Evolutionary conservation across 1,140 invertebrate species (phyloP).

Genomic region (Harpegnathos saltator): DNA sequence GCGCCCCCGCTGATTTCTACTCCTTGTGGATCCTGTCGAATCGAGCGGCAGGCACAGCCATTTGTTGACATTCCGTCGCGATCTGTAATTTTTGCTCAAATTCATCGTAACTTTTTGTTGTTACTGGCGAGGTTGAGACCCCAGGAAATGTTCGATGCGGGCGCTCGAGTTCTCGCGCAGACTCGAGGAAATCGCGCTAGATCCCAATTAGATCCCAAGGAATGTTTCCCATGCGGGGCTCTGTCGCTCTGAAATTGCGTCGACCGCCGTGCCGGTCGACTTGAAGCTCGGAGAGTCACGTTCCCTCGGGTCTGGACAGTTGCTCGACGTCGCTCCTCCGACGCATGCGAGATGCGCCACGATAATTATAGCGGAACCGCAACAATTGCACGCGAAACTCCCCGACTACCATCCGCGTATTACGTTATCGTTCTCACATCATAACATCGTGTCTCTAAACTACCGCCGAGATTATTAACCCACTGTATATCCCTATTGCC

Average conservation of each 20-base stretch:
- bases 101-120: too few species aligned
- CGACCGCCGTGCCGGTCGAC: neutral
- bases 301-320: neutral
- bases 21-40: too few species aligned
- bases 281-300: conserved; percentile 6
- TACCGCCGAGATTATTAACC: conserved; percentile 34
- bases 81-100: too few species aligned
- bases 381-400: neutral
- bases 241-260: too few species aligned
- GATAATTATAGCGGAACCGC: neutral
- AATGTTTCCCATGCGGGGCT: too few species aligned
- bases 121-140: too few species aligned
- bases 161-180: too few species aligned
- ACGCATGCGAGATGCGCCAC: neutral
- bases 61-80: too few species aligned
- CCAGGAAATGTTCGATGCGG: too few species aligned
- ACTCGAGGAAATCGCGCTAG: too few species aligned
- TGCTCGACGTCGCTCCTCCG: neutral
- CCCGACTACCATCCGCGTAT: neutral
- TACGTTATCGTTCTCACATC: conserved; percentile 10
- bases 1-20: neutral
- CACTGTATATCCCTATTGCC: conserved; percentile 22
- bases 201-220: too few species aligned
- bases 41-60: too few species aligned
- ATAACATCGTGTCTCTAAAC: neutral